A percentile compares a stretch with the other conserved stretches of the same genome.
Evolutionary conservation across 92 coral and sea anemone genomes (phyloP).

Genomic region (Heteractis magnifica): DNA sequence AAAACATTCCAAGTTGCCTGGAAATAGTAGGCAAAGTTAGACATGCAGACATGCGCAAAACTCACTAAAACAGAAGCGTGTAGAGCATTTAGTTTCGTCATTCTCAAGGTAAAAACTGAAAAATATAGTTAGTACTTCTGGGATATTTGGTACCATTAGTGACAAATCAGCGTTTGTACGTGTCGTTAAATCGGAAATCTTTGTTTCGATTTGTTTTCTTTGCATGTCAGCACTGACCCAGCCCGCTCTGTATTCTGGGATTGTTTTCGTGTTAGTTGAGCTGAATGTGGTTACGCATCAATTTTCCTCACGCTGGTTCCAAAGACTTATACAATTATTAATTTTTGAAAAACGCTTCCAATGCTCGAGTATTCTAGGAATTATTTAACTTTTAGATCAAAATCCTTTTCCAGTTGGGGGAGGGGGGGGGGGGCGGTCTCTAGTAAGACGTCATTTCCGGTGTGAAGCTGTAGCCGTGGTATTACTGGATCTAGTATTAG

Average conservation of each 20-base stretch:
- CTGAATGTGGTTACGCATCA: not conserved
- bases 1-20: too few relatives aligned
- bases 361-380: not conserved
- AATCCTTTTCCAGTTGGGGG: not conserved
- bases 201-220: not conserved
- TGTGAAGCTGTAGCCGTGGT: not conserved
- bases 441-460: conserved; percentile 22
- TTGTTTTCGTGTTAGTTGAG: not conserved
- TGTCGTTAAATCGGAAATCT: not conserved
- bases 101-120: too few relatives aligned
- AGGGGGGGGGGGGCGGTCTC: not conserved
- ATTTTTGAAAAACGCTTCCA: not conserved
- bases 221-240: not conserved
- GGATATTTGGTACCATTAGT: too few relatives aligned
- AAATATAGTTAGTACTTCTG: too few relatives aligned
- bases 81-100: too few relatives aligned
- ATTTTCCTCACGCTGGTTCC: not conserved
- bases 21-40: too few relatives aligned
- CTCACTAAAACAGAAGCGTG: too few relatives aligned
- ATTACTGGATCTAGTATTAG: conserved; percentile 9
- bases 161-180: too few relatives aligned
- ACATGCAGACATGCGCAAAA: too few relatives aligned
- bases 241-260: not conserved
- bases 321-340: not conserved
- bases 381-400: not conserved